A percentile compares a stretch with the other conserved stretches of the same genome.
These are phyloP conservation scores for Euzophera pinguis DNA, from an alignment of 2,888 invertebrate genomes.

Conservation along the genomic window DNA sequence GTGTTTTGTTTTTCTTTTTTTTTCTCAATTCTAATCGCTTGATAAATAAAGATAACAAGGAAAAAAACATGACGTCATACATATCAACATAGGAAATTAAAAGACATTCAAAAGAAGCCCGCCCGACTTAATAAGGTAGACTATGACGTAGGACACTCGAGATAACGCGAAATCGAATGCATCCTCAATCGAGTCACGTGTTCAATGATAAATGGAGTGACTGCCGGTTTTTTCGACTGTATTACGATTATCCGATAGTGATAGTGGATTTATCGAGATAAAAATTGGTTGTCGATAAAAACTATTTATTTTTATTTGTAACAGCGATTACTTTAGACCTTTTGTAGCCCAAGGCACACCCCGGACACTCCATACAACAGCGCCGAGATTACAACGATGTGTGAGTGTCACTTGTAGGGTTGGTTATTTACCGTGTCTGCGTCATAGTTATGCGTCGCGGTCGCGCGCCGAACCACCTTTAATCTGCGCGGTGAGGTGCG, in stretches of 20 bases:
- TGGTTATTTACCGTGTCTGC: too few species aligned
- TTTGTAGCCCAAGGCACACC: too few species aligned
- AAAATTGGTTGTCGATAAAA: background rate
- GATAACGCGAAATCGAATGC: constrained; percentile 13
- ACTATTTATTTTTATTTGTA: background rate
- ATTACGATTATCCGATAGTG: constrained; percentile 3
- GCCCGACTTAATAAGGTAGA: background rate
- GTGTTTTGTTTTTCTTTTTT: too few species aligned
- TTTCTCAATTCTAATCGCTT: too few species aligned
- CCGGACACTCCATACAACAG: too few species aligned
- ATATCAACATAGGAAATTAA: background rate
- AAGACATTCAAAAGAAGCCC: constrained; percentile 9
- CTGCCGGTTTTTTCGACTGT: constrained; percentile 10
- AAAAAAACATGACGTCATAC: background rate
- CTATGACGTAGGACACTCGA: constrained; percentile 4
- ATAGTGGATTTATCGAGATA: background rate
- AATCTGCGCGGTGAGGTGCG: too few species aligned
- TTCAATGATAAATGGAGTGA: constrained; percentile 14
- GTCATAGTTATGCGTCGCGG: too few species aligned
- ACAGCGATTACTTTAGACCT: too few species aligned
- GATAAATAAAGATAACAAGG: too few species aligned
- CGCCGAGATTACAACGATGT: too few species aligned
- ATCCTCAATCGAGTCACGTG: constrained; percentile 13
- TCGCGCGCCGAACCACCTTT: too few species aligned
- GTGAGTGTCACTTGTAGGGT: too few species aligned